These are phyloP conservation scores for Teleogryllus occipitalis DNA, from an alignment of 1,140 invertebrate species.

Conservation along the genomic window DNA sequence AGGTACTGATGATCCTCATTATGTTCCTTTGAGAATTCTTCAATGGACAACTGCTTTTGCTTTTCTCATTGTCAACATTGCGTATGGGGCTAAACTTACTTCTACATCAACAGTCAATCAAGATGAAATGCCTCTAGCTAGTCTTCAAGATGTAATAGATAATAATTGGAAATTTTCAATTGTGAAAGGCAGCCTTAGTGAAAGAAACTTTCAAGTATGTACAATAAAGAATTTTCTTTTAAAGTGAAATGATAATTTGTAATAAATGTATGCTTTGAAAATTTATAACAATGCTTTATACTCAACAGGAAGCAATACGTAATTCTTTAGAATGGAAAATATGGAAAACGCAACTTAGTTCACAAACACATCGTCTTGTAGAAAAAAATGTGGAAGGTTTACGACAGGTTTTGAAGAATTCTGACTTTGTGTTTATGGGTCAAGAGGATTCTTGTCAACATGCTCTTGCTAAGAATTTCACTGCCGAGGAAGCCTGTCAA, in stretches of 20 bases:
- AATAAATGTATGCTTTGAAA: neutral
- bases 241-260: neutral
- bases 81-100: neutral
- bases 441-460: neutral
- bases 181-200: neutral
- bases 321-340: neutral
- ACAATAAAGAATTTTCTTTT: neutral
- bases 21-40: neutral
- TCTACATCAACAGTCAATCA: neutral
- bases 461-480: neutral
- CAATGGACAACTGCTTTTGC: neutral
- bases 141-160: neutral
- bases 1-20: neutral
- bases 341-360: neutral
- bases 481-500: neutral
- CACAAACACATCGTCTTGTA: neutral
- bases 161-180: neutral
- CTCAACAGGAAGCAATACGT: neutral
- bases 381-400: neutral
- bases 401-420: neutral
- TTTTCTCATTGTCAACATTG: neutral
- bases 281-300: neutral
- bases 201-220: neutral
- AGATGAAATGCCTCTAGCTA: neutral
- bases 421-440: neutral